phyloP scores from a whole-genome alignment of 2,888 invertebrate genomes.

The Drosophila affinis region DNA sequence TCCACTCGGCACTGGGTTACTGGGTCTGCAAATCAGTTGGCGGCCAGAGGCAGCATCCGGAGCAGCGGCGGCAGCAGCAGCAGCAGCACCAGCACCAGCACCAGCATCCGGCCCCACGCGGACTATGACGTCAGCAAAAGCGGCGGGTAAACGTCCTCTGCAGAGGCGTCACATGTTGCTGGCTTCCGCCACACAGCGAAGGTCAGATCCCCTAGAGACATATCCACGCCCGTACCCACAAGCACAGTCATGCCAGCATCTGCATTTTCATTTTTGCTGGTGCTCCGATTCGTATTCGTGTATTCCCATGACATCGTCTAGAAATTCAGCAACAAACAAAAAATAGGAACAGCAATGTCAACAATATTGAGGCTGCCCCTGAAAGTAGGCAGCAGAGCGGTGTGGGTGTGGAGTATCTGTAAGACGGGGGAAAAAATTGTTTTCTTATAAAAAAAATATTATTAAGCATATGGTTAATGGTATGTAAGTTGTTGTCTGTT shows the following conservation, averaged over 20 bases:
- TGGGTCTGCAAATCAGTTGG: slow-evolving; percentile 26
- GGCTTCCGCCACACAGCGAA: slow-evolving; percentile 37
- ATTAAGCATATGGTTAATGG: too few species aligned
- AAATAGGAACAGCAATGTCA: slow-evolving; percentile 8
- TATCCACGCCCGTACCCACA: slow-evolving; percentile 16
- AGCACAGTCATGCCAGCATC: slow-evolving; percentile 7
- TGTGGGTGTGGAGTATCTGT: background rate
- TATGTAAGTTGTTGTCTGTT: too few species aligned
- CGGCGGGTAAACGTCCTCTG: slow-evolving; percentile 72
- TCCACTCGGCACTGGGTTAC: slow-evolving; percentile 45
- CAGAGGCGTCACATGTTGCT: slow-evolving; percentile 70
- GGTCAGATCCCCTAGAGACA: too few species aligned
- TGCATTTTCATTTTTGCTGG: background rate
- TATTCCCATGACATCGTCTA: background rate
- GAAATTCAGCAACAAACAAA: background rate
- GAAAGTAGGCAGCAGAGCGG: slow-evolving; percentile 41
- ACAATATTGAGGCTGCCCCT: slow-evolving; percentile 46
- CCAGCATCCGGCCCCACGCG: slow-evolving; percentile 17
- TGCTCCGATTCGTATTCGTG: background rate
- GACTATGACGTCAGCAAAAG: slow-evolving; percentile 65
- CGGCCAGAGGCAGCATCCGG: slow-evolving; percentile 1
- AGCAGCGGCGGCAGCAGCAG: background rate
- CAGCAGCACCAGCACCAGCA: slow-evolving; percentile 1
- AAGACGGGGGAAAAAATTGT: background rate
- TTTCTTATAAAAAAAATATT: background rate